Evolutionary conservation across 2,797 vertebrate species (phyloP).

Genomic region (Ctenopoma multispine): DNA sequence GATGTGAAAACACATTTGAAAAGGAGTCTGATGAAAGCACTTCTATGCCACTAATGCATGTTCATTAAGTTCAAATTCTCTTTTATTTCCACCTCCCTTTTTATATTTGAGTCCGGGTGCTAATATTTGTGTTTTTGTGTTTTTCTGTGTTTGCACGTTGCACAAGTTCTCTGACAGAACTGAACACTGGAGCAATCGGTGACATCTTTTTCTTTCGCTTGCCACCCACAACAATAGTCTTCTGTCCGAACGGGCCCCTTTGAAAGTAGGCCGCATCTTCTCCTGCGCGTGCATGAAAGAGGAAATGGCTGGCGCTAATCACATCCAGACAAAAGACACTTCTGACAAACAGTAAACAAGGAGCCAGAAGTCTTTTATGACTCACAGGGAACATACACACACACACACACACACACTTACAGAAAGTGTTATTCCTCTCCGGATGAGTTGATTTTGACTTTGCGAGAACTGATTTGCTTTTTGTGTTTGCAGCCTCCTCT

Average conservation of each 20-base stretch:
- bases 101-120: slow-evolving; percentile 61
- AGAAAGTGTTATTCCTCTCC: slow-evolving; percentile 55
- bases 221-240: slow-evolving; percentile 38
- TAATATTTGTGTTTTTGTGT: slow-evolving; percentile 61
- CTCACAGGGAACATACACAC: slow-evolving; percentile 23
- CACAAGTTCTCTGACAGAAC: slow-evolving; percentile 47
- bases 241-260: slow-evolving; percentile 52
- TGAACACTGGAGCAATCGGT: slow-evolving; percentile 30
- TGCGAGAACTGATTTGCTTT: slow-evolving; percentile 34
- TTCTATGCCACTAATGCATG: slow-evolving; percentile 77
- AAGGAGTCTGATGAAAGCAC: slow-evolving; percentile 80
- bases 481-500: slow-evolving; percentile 39
- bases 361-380: slow-evolving; percentile 66
- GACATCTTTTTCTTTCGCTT: slow-evolving; percentile 46
- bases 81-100: slow-evolving; percentile 70
- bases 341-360: slow-evolving; percentile 71
- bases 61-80: slow-evolving; percentile 80
- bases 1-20: slow-evolving; percentile 79
- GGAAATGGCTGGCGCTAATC: slow-evolving; percentile 51
- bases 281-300: slow-evolving; percentile 37
- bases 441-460: slow-evolving; percentile 48
- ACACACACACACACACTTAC: slow-evolving; percentile 42
- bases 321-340: slow-evolving; percentile 68
- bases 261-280: slow-evolving; percentile 59
- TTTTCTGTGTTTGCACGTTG: slow-evolving; percentile 31